Base-by-base conservation (phyloP, 2,888 invertebrate species). In the Nemotelus nigrinus region DNA sequence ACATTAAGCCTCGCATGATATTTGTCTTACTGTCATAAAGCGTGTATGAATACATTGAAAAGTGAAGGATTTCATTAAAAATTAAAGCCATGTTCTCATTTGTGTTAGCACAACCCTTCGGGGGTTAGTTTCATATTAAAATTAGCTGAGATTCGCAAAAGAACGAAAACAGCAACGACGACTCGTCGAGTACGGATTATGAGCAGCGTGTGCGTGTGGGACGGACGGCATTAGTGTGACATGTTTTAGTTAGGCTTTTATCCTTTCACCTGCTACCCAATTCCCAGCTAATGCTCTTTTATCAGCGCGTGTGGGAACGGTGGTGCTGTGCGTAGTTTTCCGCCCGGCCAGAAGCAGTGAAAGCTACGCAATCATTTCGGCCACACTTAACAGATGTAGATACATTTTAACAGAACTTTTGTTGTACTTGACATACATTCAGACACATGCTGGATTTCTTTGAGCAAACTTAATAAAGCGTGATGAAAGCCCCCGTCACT, bases 21-120 rank as follows among this genome's bases (percentile, higher is more conserved):
- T 70, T 70, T 70, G 70, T 70, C 70, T 70, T 70, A 70, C 70
- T 55, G 70, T 70, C 70, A 70, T 70, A 70, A 70, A 70, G 70
- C 70, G 70, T 70, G 53, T 53, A 70, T 65, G 55, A 70, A 70
- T 70, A 70, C 55, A 55, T 50, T 41, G 70, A 55, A 70, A 55
- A 70, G 2, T 8, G 70, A n/a, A 55, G 43, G 55, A 43, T 70
- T 70, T 53, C 70, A 70, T 70, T 53, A 70, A 70, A 70, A 70
- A 70, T 53, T 70, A 43, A 53, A 70, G 55, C 43, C 70, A 70
- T 70, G 55, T 70, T 47, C 70, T 55, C 70, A 70, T 55, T 70
- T 55, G 55, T 70, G 55, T 55, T 55, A 53, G 55, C 70, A 53
- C 55, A 70, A 43, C 70, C 70, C 55, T 53, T 55, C 25, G 60